A percentile compares a stretch with the other conserved stretches of the same genome.
These are phyloP conservation scores for Mesochorus sp. DNA, from an alignment of 2,888 invertebrate genomes.

Conservation along the genomic window DNA sequence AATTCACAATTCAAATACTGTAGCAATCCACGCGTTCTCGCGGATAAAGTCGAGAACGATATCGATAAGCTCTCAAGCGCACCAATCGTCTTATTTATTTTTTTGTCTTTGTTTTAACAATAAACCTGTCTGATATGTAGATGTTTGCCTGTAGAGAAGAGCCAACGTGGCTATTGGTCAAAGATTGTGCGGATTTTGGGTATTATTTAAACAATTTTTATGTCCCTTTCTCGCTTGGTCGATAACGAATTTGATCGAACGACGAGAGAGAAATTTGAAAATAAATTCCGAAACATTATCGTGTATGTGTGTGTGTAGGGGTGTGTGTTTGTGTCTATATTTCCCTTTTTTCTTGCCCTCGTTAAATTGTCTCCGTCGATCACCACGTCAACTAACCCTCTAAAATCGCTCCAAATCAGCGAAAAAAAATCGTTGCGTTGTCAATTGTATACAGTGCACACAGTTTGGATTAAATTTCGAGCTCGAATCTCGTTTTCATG, in stretches of 20 bases:
- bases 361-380: too few species aligned
- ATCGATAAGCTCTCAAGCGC: conserved; percentile 40
- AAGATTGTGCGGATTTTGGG: conserved; percentile 52
- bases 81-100: conserved; percentile 17
- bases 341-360: too few species aligned
- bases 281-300: too few species aligned
- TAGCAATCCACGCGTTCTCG: conserved; percentile 43
- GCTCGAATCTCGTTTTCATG: not conserved
- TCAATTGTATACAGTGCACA: too few species aligned
- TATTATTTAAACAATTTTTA: conserved; percentile 43
- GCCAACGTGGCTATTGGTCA: conserved; percentile 58
- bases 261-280: too few species aligned
- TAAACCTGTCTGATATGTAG: conserved; percentile 64
- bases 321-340: too few species aligned
- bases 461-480: too few species aligned
- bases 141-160: conserved; percentile 56
- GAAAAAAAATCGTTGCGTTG: too few species aligned
- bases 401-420: too few species aligned
- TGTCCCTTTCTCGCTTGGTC: not conserved
- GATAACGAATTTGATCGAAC: not conserved
- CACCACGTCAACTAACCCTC: too few species aligned
- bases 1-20: conserved; percentile 61
- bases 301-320: too few species aligned
- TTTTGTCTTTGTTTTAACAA: conserved; percentile 2
- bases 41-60: conserved; percentile 41